A percentile compares a stretch with the other conserved stretches of the same genome.
Evolutionary conservation across 2,113 vertebrate species (phyloP).

Genomic region (Thryonomys swinderianus): DNA sequence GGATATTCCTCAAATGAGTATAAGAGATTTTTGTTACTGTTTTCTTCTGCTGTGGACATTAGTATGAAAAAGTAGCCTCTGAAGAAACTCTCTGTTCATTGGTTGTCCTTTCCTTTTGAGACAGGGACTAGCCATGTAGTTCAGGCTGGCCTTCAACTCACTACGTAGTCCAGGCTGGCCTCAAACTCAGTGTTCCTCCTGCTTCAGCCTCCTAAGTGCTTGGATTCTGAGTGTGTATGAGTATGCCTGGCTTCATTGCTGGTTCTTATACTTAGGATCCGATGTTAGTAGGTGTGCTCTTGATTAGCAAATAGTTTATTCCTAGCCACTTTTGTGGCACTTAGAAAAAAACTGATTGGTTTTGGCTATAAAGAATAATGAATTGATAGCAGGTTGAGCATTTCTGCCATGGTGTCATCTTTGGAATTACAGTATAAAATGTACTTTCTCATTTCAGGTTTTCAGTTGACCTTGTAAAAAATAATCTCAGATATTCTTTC

Average conservation of each 20-base stretch:
- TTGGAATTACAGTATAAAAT: background rate
- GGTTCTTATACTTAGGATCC: background rate
- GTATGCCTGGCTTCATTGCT: background rate
- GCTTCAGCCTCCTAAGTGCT: background rate
- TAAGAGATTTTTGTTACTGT: background rate
- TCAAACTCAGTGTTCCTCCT: background rate
- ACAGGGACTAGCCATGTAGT: background rate
- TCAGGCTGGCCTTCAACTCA: background rate
- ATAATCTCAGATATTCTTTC: background rate
- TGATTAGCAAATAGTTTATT: conserved; percentile 4
- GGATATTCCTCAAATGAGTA: background rate
- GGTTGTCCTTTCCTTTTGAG: background rate
- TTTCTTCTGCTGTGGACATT: background rate
- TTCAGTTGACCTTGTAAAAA: background rate
- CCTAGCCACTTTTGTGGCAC: background rate
- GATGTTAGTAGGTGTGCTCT: background rate
- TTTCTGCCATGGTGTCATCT: background rate
- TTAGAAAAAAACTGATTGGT: background rate
- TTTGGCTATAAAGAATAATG: background rate
- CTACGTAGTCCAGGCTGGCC: background rate
- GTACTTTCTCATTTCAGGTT: background rate
- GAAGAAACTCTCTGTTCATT: background rate
- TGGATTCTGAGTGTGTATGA: background rate
- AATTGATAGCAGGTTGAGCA: conserved; percentile 21
- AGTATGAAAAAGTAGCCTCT: background rate